Percentiles rank a stretch among this genome's conserved stretches.
These are phyloP conservation scores for Cassiopea xamachana DNA, from an alignment of 30 jellyfish, hydroid and myxozoan genomes.

Conservation along the genomic window DNA sequence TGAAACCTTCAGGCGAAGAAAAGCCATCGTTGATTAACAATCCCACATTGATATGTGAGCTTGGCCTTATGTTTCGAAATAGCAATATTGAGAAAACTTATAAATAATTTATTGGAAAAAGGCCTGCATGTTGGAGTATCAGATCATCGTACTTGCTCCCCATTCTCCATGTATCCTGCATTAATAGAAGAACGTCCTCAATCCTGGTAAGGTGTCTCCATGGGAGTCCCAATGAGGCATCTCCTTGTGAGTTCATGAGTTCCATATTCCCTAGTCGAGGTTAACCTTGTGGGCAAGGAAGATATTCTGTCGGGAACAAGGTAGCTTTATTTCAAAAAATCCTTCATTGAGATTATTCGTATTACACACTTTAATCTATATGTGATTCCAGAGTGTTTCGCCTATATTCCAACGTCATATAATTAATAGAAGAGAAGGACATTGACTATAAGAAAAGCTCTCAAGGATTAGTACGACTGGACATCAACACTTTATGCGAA, in stretches of 20 bases:
- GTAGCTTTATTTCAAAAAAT: not conserved
- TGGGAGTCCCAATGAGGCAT: not conserved
- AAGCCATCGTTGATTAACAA: too few species aligned
- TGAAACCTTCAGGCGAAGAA: too few species aligned
- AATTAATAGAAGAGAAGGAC: constrained; percentile 1
- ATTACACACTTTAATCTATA: not conserved
- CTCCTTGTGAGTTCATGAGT: constrained; percentile 16
- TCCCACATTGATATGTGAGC: too few species aligned
- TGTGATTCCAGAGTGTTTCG: constrained; percentile 1
- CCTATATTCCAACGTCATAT: not conserved
- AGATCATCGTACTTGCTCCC: too few species aligned
- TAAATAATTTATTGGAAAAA: too few species aligned
- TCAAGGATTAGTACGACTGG: constrained; percentile 4
- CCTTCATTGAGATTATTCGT: not conserved
- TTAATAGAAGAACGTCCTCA: too few species aligned
- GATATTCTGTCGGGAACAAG: not conserved
- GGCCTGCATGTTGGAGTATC: too few species aligned
- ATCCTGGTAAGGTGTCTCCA: too few species aligned
- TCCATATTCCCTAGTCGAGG: not conserved
- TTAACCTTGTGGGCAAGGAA: not conserved
- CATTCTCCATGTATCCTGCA: too few species aligned
- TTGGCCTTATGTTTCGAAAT: too few species aligned
- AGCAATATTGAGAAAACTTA: too few species aligned
- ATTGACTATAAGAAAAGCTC: not conserved
- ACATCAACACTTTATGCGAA: not conserved